phyloP scores from a whole-genome alignment of 2,113 vertebrate species.

The Dicerorhinus sumatrensis region DNA sequence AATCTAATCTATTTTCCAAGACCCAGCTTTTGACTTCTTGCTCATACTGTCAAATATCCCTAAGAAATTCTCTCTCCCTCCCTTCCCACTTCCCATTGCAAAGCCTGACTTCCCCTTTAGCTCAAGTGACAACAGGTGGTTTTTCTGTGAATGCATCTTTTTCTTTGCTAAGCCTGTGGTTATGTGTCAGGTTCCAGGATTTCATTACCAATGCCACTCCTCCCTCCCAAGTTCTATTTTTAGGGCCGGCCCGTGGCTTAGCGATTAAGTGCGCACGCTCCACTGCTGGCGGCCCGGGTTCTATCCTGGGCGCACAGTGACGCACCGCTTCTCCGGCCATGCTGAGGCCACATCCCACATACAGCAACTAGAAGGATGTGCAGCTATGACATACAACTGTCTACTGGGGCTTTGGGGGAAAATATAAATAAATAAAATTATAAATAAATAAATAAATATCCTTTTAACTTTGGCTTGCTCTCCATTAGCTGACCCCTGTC shows the following conservation, averaged over 20 bases:
- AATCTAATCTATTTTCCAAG: neutral
- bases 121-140: neutral
- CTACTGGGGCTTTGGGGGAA: too few species aligned
- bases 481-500: neutral
- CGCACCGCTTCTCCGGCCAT: too few species aligned
- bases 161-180: neutral
- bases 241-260: too few species aligned
- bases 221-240: conserved; percentile 30
- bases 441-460: too few species aligned
- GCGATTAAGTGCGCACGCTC: too few species aligned
- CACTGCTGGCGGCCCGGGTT: too few species aligned
- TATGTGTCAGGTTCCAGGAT: neutral
- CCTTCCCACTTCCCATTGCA: neutral
- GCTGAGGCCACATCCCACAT: too few species aligned
- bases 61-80: neutral
- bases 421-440: too few species aligned
- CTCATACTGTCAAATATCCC: neutral
- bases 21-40: neutral
- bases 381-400: too few species aligned
- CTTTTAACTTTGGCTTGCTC: conserved; percentile 45
- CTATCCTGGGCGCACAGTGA: too few species aligned
- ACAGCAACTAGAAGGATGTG: too few species aligned
- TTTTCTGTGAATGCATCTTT: neutral
- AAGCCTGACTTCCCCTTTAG: neutral
- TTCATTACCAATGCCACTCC: neutral